phyloP scores from a whole-genome alignment of 2,113 vertebrate genomes.

The Physeter macrocephalus region DNA sequence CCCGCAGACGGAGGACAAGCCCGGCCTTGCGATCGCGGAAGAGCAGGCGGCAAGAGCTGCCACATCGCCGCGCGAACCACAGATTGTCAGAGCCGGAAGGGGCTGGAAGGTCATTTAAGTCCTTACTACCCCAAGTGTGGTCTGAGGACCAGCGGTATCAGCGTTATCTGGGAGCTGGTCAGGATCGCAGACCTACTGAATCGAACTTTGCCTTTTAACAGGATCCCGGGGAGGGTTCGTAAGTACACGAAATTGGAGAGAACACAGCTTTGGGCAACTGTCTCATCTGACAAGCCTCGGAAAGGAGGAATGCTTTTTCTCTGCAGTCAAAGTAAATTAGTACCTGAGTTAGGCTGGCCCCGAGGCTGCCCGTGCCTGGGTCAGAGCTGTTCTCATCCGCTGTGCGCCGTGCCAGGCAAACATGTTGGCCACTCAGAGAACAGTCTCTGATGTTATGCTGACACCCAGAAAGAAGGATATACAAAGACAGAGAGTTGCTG shows the following conservation, averaged over 20 bases:
- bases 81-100: neutral
- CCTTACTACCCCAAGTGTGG: neutral
- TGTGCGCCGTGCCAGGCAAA: neutral
- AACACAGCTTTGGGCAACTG: neutral
- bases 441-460: neutral
- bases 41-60: neutral
- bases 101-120: neutral
- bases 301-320: neutral
- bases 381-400: neutral
- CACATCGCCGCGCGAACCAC: rapidly evolving
- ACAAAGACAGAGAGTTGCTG: neutral
- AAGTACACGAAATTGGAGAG: neutral
- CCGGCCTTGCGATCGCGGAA: neutral
- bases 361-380: neutral
- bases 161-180: neutral
- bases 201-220: neutral
- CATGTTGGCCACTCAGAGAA: neutral
- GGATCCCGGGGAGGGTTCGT: no score
- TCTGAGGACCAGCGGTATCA: no score
- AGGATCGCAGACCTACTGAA: neutral
- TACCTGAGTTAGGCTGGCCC: neutral
- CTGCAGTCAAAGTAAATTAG: neutral
- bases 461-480: neutral
- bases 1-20: no score
- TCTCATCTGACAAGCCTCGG: neutral